Evolutionary conservation across 2,888 invertebrate genomes (phyloP).

Genomic region (Anthrax anthrax): DNA sequence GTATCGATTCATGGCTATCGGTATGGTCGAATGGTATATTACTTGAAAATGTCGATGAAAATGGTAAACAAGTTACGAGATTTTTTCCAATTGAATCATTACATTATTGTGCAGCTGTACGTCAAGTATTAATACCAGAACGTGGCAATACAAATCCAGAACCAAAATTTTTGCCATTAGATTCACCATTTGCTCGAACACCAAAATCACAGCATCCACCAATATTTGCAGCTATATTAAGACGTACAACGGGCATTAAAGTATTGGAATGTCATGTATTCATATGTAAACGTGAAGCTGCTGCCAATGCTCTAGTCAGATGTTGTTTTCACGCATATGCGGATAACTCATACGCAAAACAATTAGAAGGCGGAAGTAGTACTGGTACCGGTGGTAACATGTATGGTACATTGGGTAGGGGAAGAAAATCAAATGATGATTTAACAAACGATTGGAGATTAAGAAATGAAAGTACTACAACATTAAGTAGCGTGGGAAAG

Average conservation of each 20-base stretch:
- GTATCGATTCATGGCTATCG: conserved; percentile 92
- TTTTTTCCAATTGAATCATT: conserved; percentile 92
- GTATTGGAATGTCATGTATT: conserved; percentile 98
- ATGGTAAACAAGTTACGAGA: conserved; percentile 81
- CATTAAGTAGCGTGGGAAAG: conserved; percentile 42
- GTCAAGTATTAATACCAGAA: conserved; percentile 62
- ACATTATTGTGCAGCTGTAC: conserved; percentile 91
- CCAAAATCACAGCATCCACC: conserved; percentile 91
- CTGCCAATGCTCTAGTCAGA: conserved; percentile 92
- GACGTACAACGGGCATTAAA: conserved; percentile 92
- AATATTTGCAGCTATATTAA: conserved; percentile 88
- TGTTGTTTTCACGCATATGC: conserved; percentile 98
- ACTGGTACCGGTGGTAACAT: conserved; percentile 30
- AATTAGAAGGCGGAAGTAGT: conserved; percentile 49
- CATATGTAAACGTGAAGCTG: conserved; percentile 90
- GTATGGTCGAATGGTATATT: conserved; percentile 94
- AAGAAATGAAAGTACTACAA: conserved; percentile 44
- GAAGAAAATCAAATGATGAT: conserved; percentile 29
- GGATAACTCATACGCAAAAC: conserved; percentile 83
- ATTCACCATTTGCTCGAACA: conserved; percentile 88
- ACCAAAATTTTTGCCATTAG: conserved; percentile 83
- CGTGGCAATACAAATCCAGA: conserved; percentile 48
- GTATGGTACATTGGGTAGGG: conserved; percentile 37
- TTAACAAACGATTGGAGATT: conserved; percentile 38
- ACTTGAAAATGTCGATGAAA: conserved; percentile 91